Evolutionary conservation across 37 sponge, comb jelly and placozoan species (phyloP).

Genomic region (Chondrilla cf. caribensis): DNA sequence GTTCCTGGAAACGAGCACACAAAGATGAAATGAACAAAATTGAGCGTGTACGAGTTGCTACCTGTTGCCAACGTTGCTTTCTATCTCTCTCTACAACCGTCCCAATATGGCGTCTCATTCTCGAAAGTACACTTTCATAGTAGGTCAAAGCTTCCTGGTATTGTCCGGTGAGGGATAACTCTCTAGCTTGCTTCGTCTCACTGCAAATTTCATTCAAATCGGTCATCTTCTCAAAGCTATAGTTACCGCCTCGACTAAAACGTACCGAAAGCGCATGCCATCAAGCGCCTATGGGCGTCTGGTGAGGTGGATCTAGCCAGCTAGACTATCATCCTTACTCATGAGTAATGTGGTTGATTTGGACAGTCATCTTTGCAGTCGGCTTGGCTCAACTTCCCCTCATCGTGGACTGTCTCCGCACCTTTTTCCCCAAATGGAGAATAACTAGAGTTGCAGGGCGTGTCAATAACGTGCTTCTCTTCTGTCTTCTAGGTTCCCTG

Average conservation of each 20-base stretch:
- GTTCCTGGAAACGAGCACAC: too few relatives aligned
- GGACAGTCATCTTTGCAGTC: constrained; percentile 29
- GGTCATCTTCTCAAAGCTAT: neutral
- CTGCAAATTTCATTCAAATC: constrained; percentile 31
- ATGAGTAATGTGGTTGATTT: constrained; percentile 31
- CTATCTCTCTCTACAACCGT: constrained; percentile 40
- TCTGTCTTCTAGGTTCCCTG: neutral
- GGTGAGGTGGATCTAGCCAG: neutral
- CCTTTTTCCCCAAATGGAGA: constrained; percentile 44
- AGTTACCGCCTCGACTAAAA: too few relatives aligned
- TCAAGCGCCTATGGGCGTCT: neutral
- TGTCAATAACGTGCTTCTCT: constrained; percentile 25
- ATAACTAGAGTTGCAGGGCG: constrained; percentile 29
- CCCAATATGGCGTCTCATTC: constrained; percentile 57
- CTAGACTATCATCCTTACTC: neutral
- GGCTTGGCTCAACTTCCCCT: constrained; percentile 45
- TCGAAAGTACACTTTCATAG: constrained; percentile 75
- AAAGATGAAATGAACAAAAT: too few relatives aligned
- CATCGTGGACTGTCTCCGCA: constrained; percentile 45
- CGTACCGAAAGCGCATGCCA: neutral
- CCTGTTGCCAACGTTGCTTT: constrained; percentile 80
- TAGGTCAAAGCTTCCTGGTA: constrained; percentile 85
- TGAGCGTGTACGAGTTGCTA: neutral
- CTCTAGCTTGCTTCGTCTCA: constrained; percentile 76
- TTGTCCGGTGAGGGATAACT: constrained; percentile 74